Conservation (phyloP, 2,113 vertebrate genomes). For the Melospiza georgiana region DNA sequence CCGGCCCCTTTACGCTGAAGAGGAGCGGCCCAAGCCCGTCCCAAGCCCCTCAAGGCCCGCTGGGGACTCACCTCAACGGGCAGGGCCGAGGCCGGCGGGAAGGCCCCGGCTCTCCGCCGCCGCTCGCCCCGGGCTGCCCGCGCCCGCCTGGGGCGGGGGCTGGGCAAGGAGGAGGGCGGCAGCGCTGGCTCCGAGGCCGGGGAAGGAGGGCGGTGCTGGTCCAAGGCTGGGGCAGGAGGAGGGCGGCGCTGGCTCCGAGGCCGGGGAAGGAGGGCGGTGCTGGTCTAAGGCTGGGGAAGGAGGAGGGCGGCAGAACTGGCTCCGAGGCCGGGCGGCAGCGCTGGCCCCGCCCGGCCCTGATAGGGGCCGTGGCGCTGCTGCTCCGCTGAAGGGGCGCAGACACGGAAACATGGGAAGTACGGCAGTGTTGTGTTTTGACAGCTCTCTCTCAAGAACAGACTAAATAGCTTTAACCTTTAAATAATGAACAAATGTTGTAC, state of each 20-base stretch:
- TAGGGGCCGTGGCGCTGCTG: accelerated
- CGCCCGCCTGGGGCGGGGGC: too few species aligned
- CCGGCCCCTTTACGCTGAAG: not conserved
- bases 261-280: too few species aligned
- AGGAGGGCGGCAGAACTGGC: accelerated
- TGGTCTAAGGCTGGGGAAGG: too few species aligned
- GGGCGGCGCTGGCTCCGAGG: too few species aligned
- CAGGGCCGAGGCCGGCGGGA: accelerated
- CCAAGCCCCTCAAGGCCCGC: not conserved
- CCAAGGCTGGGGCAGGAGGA: too few species aligned
- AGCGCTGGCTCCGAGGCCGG: too few species aligned
- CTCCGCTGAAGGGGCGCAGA: accelerated
- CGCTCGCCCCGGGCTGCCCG: accelerated
- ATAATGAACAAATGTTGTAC: not conserved
- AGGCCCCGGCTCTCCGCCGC: accelerated
- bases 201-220: too few species aligned
- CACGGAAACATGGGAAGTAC: accelerated
- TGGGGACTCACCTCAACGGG: not conserved
- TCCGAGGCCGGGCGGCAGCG: not conserved
- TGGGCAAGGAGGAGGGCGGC: not conserved
- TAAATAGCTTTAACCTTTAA: not conserved
- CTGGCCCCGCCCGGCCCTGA: accelerated
- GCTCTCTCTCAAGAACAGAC: not conserved
- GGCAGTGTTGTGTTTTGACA: accelerated
- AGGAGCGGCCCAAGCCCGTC: not conserved